Conservation (phyloP, 2,113 vertebrate genomes). For the Seriola aureovittata region DNA sequence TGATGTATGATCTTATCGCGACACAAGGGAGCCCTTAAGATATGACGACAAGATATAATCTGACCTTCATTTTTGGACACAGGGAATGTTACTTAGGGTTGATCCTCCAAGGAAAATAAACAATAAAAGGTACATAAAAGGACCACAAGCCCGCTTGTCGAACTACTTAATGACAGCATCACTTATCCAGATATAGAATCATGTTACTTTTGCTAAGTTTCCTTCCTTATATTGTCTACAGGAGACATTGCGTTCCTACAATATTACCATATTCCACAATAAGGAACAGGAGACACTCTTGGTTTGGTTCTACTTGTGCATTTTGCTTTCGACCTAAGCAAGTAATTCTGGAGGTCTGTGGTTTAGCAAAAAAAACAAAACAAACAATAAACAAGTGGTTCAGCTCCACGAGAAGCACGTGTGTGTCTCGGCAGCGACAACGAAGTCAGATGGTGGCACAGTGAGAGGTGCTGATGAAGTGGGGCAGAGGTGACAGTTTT, state of each 20-base stretch:
- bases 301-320: neutral
- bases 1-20: slow-evolving; percentile 17
- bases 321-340: neutral
- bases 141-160: neutral
- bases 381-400: too few relatives aligned
- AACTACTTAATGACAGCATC: slow-evolving; percentile 17
- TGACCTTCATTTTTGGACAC: neutral
- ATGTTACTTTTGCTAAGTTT: slow-evolving; percentile 32
- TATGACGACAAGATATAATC: neutral
- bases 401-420: too few relatives aligned
- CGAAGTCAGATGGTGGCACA: slow-evolving; percentile 4
- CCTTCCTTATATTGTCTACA: slow-evolving; percentile 65
- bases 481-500: slow-evolving; percentile 83
- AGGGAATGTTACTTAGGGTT: neutral
- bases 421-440: slow-evolving; percentile 8
- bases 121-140: slow-evolving; percentile 19
- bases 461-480: slow-evolving; percentile 58
- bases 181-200: slow-evolving; percentile 20
- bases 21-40: neutral
- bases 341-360: neutral
- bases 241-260: neutral
- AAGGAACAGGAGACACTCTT: neutral
- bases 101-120: slow-evolving; percentile 28
- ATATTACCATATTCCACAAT: neutral
- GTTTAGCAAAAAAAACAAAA: neutral